phyloP scores from a whole-genome alignment of 2,888 invertebrate species.

The Autographa gamma region DNA sequence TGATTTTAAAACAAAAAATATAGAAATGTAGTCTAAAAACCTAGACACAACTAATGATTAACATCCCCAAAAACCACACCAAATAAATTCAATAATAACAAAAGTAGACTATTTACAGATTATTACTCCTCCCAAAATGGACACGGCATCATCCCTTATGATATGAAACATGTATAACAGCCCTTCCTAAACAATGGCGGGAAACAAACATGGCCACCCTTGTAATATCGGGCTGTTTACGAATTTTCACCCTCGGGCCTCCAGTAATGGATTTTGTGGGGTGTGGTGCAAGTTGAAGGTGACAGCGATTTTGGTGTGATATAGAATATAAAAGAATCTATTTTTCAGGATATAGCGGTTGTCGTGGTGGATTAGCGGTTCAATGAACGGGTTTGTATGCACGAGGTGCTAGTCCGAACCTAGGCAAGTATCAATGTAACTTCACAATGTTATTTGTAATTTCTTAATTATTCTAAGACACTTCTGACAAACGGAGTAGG shows the following conservation, averaged over 20 bases:
- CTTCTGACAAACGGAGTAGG: too few species aligned
- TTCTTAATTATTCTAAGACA: too few species aligned
- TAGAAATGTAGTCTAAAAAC: too few species aligned
- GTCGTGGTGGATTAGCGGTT: too few species aligned
- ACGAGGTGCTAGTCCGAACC: too few species aligned
- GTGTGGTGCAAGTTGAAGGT: slow-evolving; percentile 11
- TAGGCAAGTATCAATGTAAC: too few species aligned
- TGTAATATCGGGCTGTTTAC: slow-evolving; percentile 52
- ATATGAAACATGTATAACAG: slow-evolving; percentile 43
- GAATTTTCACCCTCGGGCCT: slow-evolving; percentile 57
- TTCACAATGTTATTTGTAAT: too few species aligned
- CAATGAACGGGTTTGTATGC: too few species aligned
- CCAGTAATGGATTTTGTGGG: slow-evolving; percentile 58
- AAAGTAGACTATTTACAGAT: background rate
- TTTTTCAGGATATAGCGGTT: too few species aligned
- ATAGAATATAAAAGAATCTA: too few species aligned
- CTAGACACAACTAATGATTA: too few species aligned
- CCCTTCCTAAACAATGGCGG: slow-evolving; percentile 52
- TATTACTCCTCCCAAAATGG: slow-evolving; percentile 34
- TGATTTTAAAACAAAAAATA: too few species aligned
- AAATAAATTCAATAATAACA: background rate
- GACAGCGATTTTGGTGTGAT: slow-evolving; percentile 22
- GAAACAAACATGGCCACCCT: slow-evolving; percentile 56
- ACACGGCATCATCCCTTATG: slow-evolving; percentile 34
- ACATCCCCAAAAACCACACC: slow-evolving; percentile 9